Conservation (phyloP, 2,888 invertebrate genomes). For the Heterodera filipjevi region DNA sequence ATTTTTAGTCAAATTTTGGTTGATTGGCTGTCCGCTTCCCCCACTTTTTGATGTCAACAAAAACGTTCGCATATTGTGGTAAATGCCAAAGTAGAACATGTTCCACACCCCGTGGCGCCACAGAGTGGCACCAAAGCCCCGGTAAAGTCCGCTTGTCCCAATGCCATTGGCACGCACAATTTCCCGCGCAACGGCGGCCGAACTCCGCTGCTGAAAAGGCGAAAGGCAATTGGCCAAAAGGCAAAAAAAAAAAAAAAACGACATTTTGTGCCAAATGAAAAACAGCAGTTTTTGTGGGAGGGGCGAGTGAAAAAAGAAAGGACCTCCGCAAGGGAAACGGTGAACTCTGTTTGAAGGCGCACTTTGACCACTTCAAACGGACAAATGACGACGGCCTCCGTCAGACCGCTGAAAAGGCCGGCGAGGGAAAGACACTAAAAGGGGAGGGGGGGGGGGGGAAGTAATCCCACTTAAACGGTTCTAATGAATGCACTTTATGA, state of each 20-base stretch:
- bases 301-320: conserved; percentile 34
- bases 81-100: conserved; percentile 86
- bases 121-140: conserved; percentile 83
- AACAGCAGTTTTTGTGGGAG: neutral
- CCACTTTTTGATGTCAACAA: conserved; percentile 74
- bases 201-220: conserved; percentile 70
- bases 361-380: conserved; percentile 96
- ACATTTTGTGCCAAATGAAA: conserved; percentile 71
- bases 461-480: no score
- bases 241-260: conserved; percentile 54
- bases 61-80: conserved; percentile 79
- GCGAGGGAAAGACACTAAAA: conserved; percentile 77
- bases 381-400: conserved; percentile 88
- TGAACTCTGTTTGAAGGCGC: conserved; percentile 57
- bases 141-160: conserved; percentile 70
- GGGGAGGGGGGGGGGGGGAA: neutral
- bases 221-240: neutral
- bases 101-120: conserved; percentile 84
- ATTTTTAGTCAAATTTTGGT: neutral
- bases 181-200: conserved; percentile 79
- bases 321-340: conserved; percentile 38
- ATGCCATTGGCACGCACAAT: conserved; percentile 79
- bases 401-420: conserved; percentile 83
- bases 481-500: no score
- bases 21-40: neutral